A percentile compares a stretch with the other conserved stretches of the same genome.
Conservation (phyloP, 1,140 invertebrate species). For the Spodoptera litura region DNA sequence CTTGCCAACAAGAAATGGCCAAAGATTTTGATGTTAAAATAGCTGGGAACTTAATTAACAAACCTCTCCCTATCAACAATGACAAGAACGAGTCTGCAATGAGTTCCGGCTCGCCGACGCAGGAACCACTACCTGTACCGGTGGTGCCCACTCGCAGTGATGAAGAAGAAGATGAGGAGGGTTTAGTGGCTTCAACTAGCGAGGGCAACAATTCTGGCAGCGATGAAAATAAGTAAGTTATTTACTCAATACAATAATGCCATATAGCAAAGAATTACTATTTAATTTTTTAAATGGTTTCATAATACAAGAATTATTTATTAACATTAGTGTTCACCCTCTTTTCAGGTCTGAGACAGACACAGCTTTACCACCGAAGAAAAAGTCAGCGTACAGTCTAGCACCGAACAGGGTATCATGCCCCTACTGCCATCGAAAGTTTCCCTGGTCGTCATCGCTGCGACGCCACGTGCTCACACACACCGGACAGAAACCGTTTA, state of each 20-base stretch:
- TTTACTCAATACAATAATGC: not conserved
- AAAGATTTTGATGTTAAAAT: conserved; percentile 85
- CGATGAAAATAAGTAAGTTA: conserved; percentile 90
- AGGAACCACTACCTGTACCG: conserved; percentile 67
- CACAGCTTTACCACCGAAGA: conserved; percentile 88
- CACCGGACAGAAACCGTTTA: conserved; percentile 98
- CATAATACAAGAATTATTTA: not conserved
- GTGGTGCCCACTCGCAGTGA: conserved; percentile 81
- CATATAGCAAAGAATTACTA: no score
- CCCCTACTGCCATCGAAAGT: conserved; percentile 96
- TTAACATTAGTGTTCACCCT: not conserved
- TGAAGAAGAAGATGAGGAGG: conserved; percentile 90
- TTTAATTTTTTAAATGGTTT: not conserved
- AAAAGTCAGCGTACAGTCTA: conserved; percentile 97
- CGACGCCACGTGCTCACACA: conserved; percentile 96
- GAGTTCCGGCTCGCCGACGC: conserved; percentile 55
- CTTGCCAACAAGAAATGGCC: conserved; percentile 76
- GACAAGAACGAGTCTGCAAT: conserved; percentile 90
- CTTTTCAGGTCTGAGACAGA: conserved; percentile 87
- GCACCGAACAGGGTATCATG: conserved; percentile 97
- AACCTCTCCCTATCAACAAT: conserved; percentile 88
- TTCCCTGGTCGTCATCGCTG: conserved; percentile 98
- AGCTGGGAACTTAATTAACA: conserved; percentile 83
- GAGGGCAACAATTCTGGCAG: conserved; percentile 94
- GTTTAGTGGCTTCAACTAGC: conserved; percentile 90